Percentiles rank a stretch among this genome's conserved stretches.
phyloP scores from a whole-genome alignment of 2,888 invertebrate species.

The Endomychus coccineus region DNA sequence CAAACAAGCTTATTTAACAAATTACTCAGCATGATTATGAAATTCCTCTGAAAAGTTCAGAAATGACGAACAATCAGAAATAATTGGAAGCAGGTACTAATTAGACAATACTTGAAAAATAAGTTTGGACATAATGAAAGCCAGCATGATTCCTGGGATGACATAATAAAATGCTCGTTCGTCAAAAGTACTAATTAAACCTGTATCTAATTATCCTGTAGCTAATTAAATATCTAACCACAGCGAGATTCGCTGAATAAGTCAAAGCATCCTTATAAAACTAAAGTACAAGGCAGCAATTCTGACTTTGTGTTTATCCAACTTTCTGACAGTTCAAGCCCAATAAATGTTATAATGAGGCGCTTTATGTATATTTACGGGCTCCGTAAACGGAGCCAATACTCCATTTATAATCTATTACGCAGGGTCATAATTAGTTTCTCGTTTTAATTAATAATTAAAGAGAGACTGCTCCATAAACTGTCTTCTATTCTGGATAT shows the following conservation, averaged over 20 bases:
- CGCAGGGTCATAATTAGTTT: conserved; percentile 42
- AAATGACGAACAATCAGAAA: conserved; percentile 25
- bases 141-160: conserved; percentile 27
- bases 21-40: conserved; percentile 17
- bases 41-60: conserved; percentile 18
- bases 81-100: conserved; percentile 33
- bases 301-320: conserved; percentile 40
- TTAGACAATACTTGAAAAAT: conserved; percentile 32
- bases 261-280: conserved; percentile 40
- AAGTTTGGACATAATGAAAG: conserved; percentile 30
- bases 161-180: conserved; percentile 38
- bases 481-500: conserved; percentile 25
- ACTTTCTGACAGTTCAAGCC: conserved; percentile 41
- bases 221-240: conserved; percentile 43
- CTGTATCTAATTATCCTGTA: conserved; percentile 42
- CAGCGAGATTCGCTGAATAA: conserved; percentile 36
- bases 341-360: conserved; percentile 41
- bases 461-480: conserved; percentile 35
- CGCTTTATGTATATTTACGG: conserved; percentile 37
- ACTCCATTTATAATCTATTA: conserved; percentile 40
- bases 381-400: conserved; percentile 35
- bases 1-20: conserved; percentile 3
- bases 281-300: conserved; percentile 39
- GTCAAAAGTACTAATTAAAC: conserved; percentile 46
- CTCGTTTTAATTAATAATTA: conserved; percentile 44